phyloP scores from a whole-genome alignment of 2,888 invertebrate species.

The Acrobasis suavella region DNA sequence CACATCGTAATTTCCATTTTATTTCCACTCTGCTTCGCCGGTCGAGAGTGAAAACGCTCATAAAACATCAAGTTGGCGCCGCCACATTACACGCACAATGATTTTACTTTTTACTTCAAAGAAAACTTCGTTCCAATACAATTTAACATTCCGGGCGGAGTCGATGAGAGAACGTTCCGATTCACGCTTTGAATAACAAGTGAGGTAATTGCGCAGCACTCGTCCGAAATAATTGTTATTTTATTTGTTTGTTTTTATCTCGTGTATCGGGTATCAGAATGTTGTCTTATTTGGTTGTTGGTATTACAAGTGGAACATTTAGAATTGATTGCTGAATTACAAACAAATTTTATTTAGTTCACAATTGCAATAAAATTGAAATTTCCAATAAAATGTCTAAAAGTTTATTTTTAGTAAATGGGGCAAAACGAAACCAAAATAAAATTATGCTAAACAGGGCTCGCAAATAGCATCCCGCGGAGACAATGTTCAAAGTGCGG shows the following conservation, averaged over 20 bases:
- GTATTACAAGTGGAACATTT: background rate
- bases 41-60: slow-evolving; percentile 5
- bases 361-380: too few species aligned
- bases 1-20: background rate
- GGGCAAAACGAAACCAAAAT: background rate
- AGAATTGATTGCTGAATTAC: background rate
- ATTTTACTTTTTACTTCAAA: slow-evolving; percentile 6
- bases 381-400: background rate
- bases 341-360: too few species aligned
- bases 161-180: background rate
- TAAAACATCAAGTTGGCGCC: slow-evolving; percentile 8
- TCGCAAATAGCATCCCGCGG: background rate
- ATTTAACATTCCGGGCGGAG: background rate
- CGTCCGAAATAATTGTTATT: background rate
- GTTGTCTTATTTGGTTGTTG: background rate
- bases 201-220: background rate
- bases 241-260: slow-evolving; percentile 2
- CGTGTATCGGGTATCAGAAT: background rate
- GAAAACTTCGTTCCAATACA: background rate
- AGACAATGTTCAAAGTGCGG: background rate
- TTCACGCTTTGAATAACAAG: slow-evolving; percentile 4
- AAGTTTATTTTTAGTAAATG: background rate
- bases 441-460: background rate
- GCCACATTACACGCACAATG: slow-evolving; percentile 5
- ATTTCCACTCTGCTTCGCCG: background rate